Percentiles rank a stretch among this genome's conserved stretches.
phyloP scores from a whole-genome alignment of 2,113 vertebrate genomes.

The Etia nguti region DNA sequence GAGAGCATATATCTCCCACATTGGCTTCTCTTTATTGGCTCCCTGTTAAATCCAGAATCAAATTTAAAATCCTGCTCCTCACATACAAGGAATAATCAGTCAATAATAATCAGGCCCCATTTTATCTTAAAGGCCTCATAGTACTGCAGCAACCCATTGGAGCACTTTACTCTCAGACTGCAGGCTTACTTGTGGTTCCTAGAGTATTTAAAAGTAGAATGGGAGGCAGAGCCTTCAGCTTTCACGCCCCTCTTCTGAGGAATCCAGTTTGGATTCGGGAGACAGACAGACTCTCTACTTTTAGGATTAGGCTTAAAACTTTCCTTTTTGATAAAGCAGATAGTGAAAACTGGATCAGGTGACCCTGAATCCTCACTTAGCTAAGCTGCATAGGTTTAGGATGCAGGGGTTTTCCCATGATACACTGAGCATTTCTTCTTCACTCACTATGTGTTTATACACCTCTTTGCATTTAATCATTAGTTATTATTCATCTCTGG shows the following conservation, averaged over 20 bases:
- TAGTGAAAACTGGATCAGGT: background rate
- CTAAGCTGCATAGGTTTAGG: background rate
- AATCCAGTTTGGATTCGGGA: background rate
- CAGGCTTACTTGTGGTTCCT: background rate
- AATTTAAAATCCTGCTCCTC: background rate
- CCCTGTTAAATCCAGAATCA: background rate
- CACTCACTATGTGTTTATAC: background rate
- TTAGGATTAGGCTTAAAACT: background rate
- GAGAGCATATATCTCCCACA: background rate
- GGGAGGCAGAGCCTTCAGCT: background rate
- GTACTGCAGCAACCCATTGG: background rate
- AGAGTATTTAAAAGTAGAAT: background rate
- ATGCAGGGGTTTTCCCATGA: background rate
- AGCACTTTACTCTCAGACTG: background rate
- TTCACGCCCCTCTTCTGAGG: background rate
- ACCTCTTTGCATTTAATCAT: background rate
- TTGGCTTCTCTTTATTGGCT: background rate
- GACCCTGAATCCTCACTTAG: background rate
- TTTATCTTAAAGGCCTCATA: background rate
- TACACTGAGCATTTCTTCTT: background rate
- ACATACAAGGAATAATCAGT: too few relatives aligned
- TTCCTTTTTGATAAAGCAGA: background rate
- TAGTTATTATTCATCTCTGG: background rate
- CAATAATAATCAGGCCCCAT: background rate
- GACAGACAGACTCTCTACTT: background rate